These are phyloP conservation scores for Drosophila rhopaloa DNA, from an alignment of 1,140 invertebrate genomes.

Conservation along the genomic window DNA sequence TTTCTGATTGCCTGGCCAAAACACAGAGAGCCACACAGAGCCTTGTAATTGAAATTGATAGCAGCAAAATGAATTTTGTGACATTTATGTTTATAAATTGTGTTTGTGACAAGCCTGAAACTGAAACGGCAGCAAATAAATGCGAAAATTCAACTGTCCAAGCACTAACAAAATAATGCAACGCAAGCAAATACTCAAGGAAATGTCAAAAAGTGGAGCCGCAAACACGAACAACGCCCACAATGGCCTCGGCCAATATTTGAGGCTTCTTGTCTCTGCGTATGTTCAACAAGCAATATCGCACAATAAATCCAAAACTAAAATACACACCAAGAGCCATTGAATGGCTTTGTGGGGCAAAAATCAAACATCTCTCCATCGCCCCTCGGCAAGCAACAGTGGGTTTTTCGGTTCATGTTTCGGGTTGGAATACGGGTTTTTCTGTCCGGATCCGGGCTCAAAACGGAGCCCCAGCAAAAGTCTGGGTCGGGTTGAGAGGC, in stretches of 20 bases:
- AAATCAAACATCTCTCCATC: conserved; percentile 51
- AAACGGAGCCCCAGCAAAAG: background rate
- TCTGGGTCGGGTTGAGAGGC: conserved; percentile 30
- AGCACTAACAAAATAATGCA: conserved; percentile 64
- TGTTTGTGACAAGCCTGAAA: conserved; percentile 18
- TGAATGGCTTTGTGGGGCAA: conserved; percentile 29
- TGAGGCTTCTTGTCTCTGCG: conserved; percentile 40
- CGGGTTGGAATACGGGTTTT: background rate
- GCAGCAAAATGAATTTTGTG: conserved; percentile 39
- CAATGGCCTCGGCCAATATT: conserved; percentile 66
- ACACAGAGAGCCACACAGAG: conserved; percentile 1
- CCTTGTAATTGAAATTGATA: conserved; percentile 76
- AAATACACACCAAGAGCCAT: conserved; percentile 62
- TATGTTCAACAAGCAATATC: conserved; percentile 59
- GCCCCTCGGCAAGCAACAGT: conserved; percentile 37
- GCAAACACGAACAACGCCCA: conserved; percentile 49
- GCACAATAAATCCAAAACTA: conserved; percentile 74
- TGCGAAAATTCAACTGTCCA: conserved; percentile 26
- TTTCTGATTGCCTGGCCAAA: conserved; percentile 27
- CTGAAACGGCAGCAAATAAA: conserved; percentile 39
- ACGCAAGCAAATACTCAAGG: conserved; percentile 64
- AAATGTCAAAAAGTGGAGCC: conserved; percentile 49
- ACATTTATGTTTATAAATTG: conserved; percentile 64
- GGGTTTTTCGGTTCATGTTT: conserved; percentile 19
- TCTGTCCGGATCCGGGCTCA: conserved; percentile 2